These are phyloP conservation scores for Calephelis perditalis DNA, from an alignment of 2,888 invertebrate genomes.

Conservation along the genomic window DNA sequence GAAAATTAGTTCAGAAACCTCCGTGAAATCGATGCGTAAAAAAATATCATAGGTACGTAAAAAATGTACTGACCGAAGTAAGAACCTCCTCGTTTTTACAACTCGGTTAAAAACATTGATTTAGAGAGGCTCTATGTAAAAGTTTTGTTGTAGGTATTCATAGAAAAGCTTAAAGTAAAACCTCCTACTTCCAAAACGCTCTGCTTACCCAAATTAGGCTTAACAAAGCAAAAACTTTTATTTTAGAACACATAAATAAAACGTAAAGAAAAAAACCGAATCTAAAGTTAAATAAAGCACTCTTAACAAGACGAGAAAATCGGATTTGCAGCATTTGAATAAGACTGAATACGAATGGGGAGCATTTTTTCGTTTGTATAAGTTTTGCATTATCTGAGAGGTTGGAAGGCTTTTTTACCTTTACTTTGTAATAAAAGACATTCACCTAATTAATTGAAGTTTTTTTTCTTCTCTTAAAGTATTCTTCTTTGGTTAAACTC, in stretches of 20 bases:
- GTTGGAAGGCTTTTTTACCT: slow-evolving; percentile 2
- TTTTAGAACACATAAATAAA: slow-evolving; percentile 36
- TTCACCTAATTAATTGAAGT: slow-evolving; percentile 5
- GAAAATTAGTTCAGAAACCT: no score
- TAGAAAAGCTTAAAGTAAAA: not conserved
- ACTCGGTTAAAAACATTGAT: no score
- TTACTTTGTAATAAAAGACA: not conserved
- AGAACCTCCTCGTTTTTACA: no score
- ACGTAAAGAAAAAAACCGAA: slow-evolving; percentile 31
- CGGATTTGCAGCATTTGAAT: slow-evolving; percentile 73
- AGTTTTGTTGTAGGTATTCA: slow-evolving; percentile 17
- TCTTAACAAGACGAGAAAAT: slow-evolving; percentile 69
- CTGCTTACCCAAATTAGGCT: not conserved
- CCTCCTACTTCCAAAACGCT: no score
- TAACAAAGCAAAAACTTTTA: slow-evolving; percentile 25
- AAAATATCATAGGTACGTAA: no score
- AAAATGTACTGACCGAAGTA: no score
- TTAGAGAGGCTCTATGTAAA: slow-evolving; percentile 18
- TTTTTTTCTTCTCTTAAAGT: no score
- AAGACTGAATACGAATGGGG: slow-evolving; percentile 42
- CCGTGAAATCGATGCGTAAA: no score
- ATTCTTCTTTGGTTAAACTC: no score
- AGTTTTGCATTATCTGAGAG: slow-evolving; percentile 14
- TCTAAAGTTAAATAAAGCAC: slow-evolving; percentile 56
- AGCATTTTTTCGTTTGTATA: slow-evolving; percentile 23